A percentile compares a stretch with the other conserved stretches of the same genome.
Evolutionary conservation across 2,888 invertebrate species (phyloP).

Genomic region (Drosophila yooni): DNA sequence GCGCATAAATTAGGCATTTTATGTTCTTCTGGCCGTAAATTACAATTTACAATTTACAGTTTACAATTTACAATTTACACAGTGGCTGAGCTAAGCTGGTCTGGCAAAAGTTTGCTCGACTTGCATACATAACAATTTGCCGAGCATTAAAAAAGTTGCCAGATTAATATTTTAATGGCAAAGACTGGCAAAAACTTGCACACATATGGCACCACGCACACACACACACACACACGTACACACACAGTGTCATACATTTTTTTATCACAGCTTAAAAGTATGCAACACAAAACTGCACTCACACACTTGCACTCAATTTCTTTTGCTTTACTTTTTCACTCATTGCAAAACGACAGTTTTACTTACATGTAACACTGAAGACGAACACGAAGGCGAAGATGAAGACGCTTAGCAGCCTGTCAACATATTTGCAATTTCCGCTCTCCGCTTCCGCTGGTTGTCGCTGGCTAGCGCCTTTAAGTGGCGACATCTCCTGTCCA

Average conservation of each 20-base stretch:
- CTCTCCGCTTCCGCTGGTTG: slow-evolving; percentile 56
- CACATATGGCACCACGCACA: slow-evolving; percentile 39
- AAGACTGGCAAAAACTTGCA: slow-evolving; percentile 29
- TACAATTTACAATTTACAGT: slow-evolving; percentile 46
- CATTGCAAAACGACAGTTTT: slow-evolving; percentile 44
- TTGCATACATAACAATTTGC: slow-evolving; percentile 60
- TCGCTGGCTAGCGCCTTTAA: slow-evolving; percentile 52
- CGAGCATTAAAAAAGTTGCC: slow-evolving; percentile 51
- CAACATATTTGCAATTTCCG: slow-evolving; percentile 80
- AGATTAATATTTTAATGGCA: slow-evolving; percentile 56
- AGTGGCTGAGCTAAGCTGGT: background rate
- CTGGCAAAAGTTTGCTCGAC: slow-evolving; percentile 36
- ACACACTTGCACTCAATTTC: slow-evolving; percentile 5
- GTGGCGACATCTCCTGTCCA: slow-evolving; percentile 61
- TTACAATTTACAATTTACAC: slow-evolving; percentile 12
- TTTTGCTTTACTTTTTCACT: slow-evolving; percentile 17
- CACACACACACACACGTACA: background rate
- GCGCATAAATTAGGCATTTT: slow-evolving; percentile 46
- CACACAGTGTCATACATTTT: slow-evolving; percentile 8
- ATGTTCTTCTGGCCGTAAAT: slow-evolving; percentile 42
- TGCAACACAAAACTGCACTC: slow-evolving; percentile 50
- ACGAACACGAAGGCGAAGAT: background rate
- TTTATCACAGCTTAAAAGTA: slow-evolving; percentile 59
- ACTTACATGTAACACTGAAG: slow-evolving; percentile 63
- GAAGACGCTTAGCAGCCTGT: slow-evolving; percentile 12